phyloP scores from a whole-genome alignment of 2,113 vertebrate genomes.

The Taurulus bubalis region DNA sequence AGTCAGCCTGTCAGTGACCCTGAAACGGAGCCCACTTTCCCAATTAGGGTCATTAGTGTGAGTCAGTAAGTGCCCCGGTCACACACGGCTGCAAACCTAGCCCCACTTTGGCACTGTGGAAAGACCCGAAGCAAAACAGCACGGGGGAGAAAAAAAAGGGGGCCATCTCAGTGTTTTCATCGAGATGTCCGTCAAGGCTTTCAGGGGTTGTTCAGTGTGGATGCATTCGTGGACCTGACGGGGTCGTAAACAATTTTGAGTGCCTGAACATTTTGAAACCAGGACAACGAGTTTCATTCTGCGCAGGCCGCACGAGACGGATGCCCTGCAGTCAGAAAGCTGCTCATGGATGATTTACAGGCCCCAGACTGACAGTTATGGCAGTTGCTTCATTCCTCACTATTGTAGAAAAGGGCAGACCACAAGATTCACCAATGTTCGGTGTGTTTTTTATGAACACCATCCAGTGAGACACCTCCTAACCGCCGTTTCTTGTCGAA shows the following conservation, averaged over 20 bases:
- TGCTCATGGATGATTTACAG: conserved; percentile 22
- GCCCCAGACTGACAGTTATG: conserved; percentile 72
- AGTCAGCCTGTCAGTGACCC: conserved; percentile 78
- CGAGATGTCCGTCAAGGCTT: conserved; percentile 49
- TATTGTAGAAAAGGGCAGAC: conserved; percentile 42
- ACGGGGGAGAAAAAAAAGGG: conserved; percentile 43
- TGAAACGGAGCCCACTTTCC: conserved; percentile 82
- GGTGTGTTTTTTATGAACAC: conserved; percentile 50
- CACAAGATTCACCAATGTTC: conserved; percentile 45
- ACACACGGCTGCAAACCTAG: conserved; percentile 78
- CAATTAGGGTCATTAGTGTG: conserved; percentile 81
- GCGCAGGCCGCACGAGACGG: not conserved
- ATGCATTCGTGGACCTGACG: conserved; percentile 5
- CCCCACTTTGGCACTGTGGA: conserved; percentile 67
- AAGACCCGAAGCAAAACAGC: conserved; percentile 57
- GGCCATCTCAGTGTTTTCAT: conserved; percentile 31
- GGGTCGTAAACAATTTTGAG: not conserved
- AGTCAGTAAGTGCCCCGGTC: conserved; percentile 77
- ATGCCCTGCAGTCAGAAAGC: conserved; percentile 41
- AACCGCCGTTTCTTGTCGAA: conserved; percentile 71
- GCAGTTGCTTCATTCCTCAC: conserved; percentile 69
- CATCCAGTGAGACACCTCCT: conserved; percentile 53
- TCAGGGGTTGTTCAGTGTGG: conserved; percentile 32
- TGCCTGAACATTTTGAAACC: not conserved
- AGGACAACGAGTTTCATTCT: conserved; percentile 13